phyloP scores from a whole-genome alignment of 2,113 vertebrate genomes.

The Oxyura jamaicensis region DNA sequence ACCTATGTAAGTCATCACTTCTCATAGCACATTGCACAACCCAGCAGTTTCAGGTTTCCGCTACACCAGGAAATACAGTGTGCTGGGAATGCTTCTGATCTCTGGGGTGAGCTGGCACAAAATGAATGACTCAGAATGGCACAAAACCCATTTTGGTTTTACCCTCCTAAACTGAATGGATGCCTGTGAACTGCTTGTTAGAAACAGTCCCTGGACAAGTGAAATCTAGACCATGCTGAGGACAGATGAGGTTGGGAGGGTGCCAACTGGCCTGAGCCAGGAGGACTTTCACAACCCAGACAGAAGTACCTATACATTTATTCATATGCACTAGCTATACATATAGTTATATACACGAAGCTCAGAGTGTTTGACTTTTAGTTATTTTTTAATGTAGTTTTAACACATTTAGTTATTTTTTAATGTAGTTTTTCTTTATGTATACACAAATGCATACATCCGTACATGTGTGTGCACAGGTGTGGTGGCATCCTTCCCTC shows the following conservation, averaged over 20 bases:
- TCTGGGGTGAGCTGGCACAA: not conserved
- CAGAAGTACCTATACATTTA: not conserved
- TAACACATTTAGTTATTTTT: not conserved
- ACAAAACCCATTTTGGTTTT: not conserved
- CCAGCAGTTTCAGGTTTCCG: not conserved
- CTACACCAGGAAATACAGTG: not conserved
- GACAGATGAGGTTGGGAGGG: not conserved
- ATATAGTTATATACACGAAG: no score
- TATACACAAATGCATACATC: no score
- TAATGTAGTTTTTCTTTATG: not conserved
- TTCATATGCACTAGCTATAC: no score
- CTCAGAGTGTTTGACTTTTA: not conserved
- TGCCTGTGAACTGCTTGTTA: not conserved
- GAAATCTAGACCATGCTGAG: not conserved
- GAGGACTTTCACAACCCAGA: not conserved
- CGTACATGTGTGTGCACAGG: rapidly evolving
- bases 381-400: not conserved
- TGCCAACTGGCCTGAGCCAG: not conserved
- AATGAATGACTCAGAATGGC: not conserved
- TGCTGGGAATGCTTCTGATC: not conserved
- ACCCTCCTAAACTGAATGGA: not conserved
- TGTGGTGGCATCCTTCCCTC: not conserved
- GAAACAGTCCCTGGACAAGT: not conserved
- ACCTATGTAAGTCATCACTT: not conserved
- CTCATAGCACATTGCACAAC: rapidly evolving